A percentile compares a stretch with the other conserved stretches of the same genome.
These are phyloP conservation scores for Onychostruthus taczanowskii DNA, from an alignment of 2,113 vertebrate genomes.

Conservation along the genomic window DNA sequence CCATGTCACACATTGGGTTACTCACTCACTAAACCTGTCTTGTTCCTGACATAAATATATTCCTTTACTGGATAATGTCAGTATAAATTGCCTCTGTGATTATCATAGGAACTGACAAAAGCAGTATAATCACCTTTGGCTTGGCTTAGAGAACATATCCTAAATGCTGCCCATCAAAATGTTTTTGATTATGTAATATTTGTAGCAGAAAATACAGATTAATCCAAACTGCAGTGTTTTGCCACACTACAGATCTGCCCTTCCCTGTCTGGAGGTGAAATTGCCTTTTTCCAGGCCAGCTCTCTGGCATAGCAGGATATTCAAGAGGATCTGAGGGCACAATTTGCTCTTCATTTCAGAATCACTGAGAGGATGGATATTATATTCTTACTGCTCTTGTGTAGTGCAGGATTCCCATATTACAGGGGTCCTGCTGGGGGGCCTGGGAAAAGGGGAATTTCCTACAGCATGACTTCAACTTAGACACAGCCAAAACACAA, in stretches of 20 bases:
- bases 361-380: neutral
- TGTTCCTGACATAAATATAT: neutral
- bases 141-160: neutral
- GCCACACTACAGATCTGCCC: neutral
- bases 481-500: neutral
- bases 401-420: neutral
- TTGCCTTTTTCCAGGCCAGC: neutral
- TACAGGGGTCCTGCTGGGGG: neutral
- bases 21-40: neutral
- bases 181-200: neutral
- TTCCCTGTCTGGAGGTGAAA: neutral
- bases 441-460: neutral
- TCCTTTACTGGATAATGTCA: neutral
- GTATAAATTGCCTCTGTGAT: neutral
- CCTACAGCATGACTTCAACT: neutral
- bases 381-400: neutral
- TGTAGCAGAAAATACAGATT: neutral
- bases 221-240: neutral
- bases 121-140: neutral
- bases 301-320: neutral
- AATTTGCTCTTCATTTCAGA: neutral
- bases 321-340: neutral
- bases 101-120: neutral
- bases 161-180: neutral
- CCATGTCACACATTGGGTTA: neutral